Base-by-base conservation (phyloP, 1,140 invertebrate species). In the Macrosteles quadrilineatus region DNA sequence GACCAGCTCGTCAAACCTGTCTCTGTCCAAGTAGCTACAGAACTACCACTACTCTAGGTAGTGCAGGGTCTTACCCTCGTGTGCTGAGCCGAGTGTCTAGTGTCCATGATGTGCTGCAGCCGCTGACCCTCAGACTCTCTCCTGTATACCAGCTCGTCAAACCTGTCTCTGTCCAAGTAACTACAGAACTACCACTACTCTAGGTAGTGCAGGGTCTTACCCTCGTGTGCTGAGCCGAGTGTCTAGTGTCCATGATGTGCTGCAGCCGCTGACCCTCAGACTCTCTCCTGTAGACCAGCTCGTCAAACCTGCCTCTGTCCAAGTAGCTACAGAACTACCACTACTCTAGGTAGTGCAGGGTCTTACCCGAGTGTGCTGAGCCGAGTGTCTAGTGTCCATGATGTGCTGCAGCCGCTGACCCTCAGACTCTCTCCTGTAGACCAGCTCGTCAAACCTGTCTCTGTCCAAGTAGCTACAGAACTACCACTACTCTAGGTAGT, bases 121-220 rank as follows among this genome's bases (percentile, higher is more conserved):
- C 66, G 25, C 31, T 68, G 66, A 19, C 66, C 66, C 53, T 68
- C 66, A 12, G 40, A 50, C 29, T 89, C 87, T 77, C 91, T 85
- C 74, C 92, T 86, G 81, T 95, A 96, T 45, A 97, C 93, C 71
- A 96, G 85, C 78, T 95, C 90, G 82, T 97, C 95, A 82, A 95
- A 97, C 71, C 87, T 85, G 63, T 87, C 86, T 74, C 93, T 83
- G 82, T 97, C 95, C 32, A n/a, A n/a, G n/a, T n/a, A n/a, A n/a
- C n/a, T 36, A 4, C 32, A 14, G 32, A 4, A 36, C 14, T 14
- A 36, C 32, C 32, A 36, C 32, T 14, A 6, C 32, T 14, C 45
- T n/a, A n/a, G n/a, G n/a, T n/a, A n/a, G n/a, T n/a, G n/a, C n/a
- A n/a, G n/a, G n/a, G n/a, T n/a, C n/a, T n/a, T n/a, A n/a, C n/a